A percentile compares a stretch with the other conserved stretches of the same genome.
Conservation (phyloP, 2,113 vertebrate genomes). For the Telmatochromis bifrenatus region DNA sequence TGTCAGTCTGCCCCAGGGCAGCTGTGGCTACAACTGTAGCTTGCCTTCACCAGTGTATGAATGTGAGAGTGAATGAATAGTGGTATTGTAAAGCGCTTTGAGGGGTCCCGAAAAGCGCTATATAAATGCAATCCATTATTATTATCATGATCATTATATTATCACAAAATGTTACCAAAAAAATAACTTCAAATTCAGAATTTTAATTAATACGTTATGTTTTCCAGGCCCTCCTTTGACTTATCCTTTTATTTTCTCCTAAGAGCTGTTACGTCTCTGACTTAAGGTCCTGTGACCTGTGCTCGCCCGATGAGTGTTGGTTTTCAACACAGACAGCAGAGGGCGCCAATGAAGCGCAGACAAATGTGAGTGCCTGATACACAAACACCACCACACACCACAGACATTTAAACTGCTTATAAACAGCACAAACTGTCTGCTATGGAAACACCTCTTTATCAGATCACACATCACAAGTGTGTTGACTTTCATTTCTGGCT, state of each 20-base stretch:
- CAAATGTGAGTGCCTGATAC: not conserved
- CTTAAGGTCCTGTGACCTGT: not conserved
- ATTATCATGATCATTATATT: not conserved
- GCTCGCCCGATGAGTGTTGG: not conserved
- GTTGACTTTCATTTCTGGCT: not conserved
- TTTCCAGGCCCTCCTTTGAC: not conserved
- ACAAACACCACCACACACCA: accelerated
- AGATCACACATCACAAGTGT: accelerated
- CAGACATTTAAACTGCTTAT: not conserved
- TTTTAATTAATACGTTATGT: accelerated
- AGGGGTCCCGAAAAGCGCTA: no score
- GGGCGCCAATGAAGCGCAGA: not conserved
- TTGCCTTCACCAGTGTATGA: accelerated
- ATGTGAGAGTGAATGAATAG: no score
- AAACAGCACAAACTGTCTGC: not conserved
- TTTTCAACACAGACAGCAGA: not conserved
- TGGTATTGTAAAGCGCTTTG: no score
- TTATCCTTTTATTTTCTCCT: not conserved
- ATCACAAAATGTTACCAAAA: not conserved
- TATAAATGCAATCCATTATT: no score
- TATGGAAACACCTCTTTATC: not conserved
- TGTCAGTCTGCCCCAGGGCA: no score
- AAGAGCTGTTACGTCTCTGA: not conserved
- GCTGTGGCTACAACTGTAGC: no score
- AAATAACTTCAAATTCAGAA: not conserved